Evolutionary conservation across 2,888 invertebrate species (phyloP).

Genomic region (Volucella inflata): DNA sequence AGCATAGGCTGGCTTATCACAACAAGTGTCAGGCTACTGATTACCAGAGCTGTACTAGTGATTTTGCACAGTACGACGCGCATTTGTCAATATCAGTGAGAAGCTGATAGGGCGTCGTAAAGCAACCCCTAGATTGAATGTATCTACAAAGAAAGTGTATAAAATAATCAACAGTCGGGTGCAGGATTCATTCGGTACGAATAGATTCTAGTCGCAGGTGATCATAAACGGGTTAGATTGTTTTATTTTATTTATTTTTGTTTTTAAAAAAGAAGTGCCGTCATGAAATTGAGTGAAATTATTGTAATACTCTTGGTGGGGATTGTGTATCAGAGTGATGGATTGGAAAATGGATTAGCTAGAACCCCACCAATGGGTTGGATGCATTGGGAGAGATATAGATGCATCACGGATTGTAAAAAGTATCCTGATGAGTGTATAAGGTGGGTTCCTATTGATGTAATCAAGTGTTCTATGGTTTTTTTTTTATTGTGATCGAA

Average conservation of each 20-base stretch:
- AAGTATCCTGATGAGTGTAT: slow-evolving; percentile 87
- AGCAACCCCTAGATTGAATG: not conserved
- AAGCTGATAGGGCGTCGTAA: slow-evolving; percentile 29
- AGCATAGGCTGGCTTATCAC: slow-evolving; percentile 51
- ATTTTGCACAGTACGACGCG: slow-evolving; percentile 39
- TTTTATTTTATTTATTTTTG: not conserved
- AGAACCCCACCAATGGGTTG: slow-evolving; percentile 89
- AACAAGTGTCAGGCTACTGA: slow-evolving; percentile 60
- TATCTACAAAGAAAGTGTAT: slow-evolving; percentile 27
- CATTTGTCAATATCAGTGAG: slow-evolving; percentile 32
- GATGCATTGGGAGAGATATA: slow-evolving; percentile 88
- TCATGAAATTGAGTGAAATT: slow-evolving; percentile 49
- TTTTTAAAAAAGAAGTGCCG: not conserved
- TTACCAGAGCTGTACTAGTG: slow-evolving; percentile 48
- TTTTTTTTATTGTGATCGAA: no score
- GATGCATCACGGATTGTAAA: slow-evolving; percentile 86
- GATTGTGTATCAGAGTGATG: not conserved
- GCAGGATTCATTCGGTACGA: slow-evolving; percentile 62
- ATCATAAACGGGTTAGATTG: slow-evolving; percentile 24
- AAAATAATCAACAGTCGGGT: slow-evolving; percentile 39
- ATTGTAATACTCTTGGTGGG: slow-evolving; percentile 30
- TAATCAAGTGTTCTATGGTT: slow-evolving; percentile 26
- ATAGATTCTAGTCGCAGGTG: slow-evolving; percentile 36
- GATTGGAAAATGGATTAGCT: slow-evolving; percentile 86
- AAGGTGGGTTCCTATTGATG: slow-evolving; percentile 83